Evolutionary conservation across 2,888 invertebrate genomes (phyloP).

Genomic region (Thecocarcelia acutangulata): DNA sequence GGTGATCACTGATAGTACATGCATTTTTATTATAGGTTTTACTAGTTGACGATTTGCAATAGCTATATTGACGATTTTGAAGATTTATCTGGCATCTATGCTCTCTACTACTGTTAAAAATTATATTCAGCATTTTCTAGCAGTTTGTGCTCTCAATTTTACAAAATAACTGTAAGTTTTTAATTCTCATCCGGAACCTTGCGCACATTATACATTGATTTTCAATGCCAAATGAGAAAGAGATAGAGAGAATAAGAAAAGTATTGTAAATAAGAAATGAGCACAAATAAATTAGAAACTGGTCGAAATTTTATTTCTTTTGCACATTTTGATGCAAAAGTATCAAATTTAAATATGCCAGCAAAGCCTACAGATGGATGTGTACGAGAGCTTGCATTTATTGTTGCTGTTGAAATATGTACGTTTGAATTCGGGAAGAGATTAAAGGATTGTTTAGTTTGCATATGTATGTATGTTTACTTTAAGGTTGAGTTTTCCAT

Average conservation of each 20-base stretch:
- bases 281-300: slow-evolving; percentile 34
- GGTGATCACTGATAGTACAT: too few species aligned
- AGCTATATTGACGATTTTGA: too few species aligned
- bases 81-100: too few species aligned
- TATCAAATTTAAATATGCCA: slow-evolving; percentile 45
- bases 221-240: slow-evolving; percentile 45
- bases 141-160: too few species aligned
- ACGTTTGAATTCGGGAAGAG: slow-evolving; percentile 16
- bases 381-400: too few species aligned
- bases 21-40: too few species aligned
- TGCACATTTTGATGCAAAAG: neutral
- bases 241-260: slow-evolving; percentile 1
- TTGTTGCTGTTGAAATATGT: neutral
- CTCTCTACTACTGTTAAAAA: too few species aligned
- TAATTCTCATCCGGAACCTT: neutral
- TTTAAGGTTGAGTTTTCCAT: too few species aligned
- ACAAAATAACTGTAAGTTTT: too few species aligned
- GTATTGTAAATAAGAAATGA: neutral
- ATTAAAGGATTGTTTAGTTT: neutral
- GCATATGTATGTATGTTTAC: neutral
- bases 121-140: too few species aligned
- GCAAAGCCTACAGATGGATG: neutral
- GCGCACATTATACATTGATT: neutral
- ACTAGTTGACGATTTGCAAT: too few species aligned
- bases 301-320: slow-evolving; percentile 56